Percentiles rank a stretch among this genome's conserved stretches.
These are phyloP conservation scores for Sinocyclocheilus grahami DNA, from an alignment of 2,113 vertebrate species.

Conservation along the genomic window DNA sequence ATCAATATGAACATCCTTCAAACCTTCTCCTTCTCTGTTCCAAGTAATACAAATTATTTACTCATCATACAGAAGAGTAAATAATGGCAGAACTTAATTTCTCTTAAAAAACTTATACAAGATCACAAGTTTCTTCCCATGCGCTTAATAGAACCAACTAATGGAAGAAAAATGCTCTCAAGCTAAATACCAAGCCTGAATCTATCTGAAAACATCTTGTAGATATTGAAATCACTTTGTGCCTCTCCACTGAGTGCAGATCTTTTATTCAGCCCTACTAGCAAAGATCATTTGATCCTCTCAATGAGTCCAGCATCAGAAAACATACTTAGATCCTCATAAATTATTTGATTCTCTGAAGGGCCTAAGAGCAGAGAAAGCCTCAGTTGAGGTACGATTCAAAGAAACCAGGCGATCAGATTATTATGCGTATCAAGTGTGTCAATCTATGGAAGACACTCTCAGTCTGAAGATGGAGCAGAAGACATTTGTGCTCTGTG, in stretches of 20 bases:
- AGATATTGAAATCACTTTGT: conserved; percentile 49
- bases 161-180: conserved; percentile 42
- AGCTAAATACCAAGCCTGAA: conserved; percentile 41
- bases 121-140: neutral
- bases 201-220: conserved; percentile 37
- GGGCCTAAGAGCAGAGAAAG: conserved; percentile 33
- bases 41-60: neutral
- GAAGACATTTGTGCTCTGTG: conserved; percentile 23
- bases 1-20: neutral
- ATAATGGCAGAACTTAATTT: neutral
- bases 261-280: neutral
- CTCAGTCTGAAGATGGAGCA: conserved; percentile 39
- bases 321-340: conserved; percentile 40
- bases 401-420: conserved; percentile 25
- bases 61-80: too few relatives aligned
- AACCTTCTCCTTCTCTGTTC: neutral
- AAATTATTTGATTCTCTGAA: conserved; percentile 51
- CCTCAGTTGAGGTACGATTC: conserved; percentile 33
- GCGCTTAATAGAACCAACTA: neutral
- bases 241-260: conserved; percentile 20
- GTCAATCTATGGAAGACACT: conserved; percentile 45
- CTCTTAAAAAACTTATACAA: neutral
- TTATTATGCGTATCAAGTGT: conserved; percentile 57
- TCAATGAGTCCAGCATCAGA: conserved; percentile 33
- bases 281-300: conserved; percentile 51